Evolutionary conservation across 2,888 invertebrate genomes (phyloP), one percentile per base, ranked within the genome.

Genomic region (Nycteola revayana): DNA sequence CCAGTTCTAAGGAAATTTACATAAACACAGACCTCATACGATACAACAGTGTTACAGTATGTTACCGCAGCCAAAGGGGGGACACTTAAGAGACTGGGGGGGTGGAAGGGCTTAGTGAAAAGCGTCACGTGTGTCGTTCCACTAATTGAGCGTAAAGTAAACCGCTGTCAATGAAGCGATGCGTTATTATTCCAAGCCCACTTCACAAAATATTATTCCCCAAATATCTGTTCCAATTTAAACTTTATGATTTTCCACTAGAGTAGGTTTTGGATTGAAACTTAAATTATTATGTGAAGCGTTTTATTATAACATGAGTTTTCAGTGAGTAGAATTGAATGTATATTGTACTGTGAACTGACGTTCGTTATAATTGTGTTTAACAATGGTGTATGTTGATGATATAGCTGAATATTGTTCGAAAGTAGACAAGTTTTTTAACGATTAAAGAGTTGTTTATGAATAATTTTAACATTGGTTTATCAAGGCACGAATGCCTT

Each of bases 131-230:
- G 68, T 67, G 67, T 64, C 56, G 66, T 60, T 63, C 51, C 67
- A 62, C 71, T 75, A 75, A 75, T 75, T 75, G 74, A 75, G 74
- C 75, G 75, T 74, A 72, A 71, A 75, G 66, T 67, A 73, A 74
- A 72, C 73, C 73, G 60, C 66, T 67, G 69, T 69, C 68, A 70
- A 67, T 62, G 63, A 65, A 59, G 60, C 64, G 60, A 59, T 43
- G 64, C 58, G 50, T 66, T 70, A 71, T 69, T 66, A 71, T 65
- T 66, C 60, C 55, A 53, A 66, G 65, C 67, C 64, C 60, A 55
- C 62, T 60, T 60, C 49, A 54, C 46, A 33, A 59, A 55, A 63
- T 61, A 61, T 63, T 61, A 67, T 63, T 61, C 58, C 49, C 49
- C 35, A 53, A 49, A 36, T 37, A 25, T 36, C 9, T 25, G 30